Base-by-base conservation (phyloP, 2,888 invertebrate species). In the Phaedon cochleariae region DNA sequence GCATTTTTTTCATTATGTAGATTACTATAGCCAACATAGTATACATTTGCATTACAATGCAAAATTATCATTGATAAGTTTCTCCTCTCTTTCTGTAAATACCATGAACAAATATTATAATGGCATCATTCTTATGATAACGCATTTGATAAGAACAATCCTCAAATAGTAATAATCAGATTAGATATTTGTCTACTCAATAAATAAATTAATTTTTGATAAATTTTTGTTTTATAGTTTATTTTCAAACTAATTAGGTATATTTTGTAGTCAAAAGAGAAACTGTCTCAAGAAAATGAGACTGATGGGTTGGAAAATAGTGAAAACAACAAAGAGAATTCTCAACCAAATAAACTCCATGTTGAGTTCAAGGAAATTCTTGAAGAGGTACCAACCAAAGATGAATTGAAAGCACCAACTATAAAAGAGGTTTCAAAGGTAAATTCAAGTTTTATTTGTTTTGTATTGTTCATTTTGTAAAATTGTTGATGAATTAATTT, bases 361-460 rank as follows among this genome's bases (percentile, higher is more conserved):
- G 91, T 92, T 6, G 92, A 92, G 75, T 90, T 92, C 71, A 89
- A 90, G 69, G 87, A 90, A 64, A 84, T 89, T 54, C 84, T 74
- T n/a, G 76, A 77, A 65, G 76, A 77, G 41, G 76, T 78, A 51
- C 67, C 75, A 15, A 48, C 65, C 26, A 75, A 74, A 58, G 75
- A 75, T 45, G 62, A 62, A 49, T 22, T 62, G 10, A 70, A 69
- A 60, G 29, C 66, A 53, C 63, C 69, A 31, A 15, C 74, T 18
- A 48, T 68, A 20, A 76, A 76, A 58, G 75, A 76, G 59, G 59
- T 70, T 49, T 64, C 82, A 15, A 86, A 86, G 83, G 86, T 87
- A 71, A 26, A 26, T 26, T 26, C 26, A 26, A 26, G 26, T 26
- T 26, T 7, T 26, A 26, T 26, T 26, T 26, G n/a, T n/a, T 51